Evolutionary conservation across 2,797 vertebrate species (phyloP), one percentile per base, ranked within the genome.

Genomic region (Pyrocephalus nanus): DNA sequence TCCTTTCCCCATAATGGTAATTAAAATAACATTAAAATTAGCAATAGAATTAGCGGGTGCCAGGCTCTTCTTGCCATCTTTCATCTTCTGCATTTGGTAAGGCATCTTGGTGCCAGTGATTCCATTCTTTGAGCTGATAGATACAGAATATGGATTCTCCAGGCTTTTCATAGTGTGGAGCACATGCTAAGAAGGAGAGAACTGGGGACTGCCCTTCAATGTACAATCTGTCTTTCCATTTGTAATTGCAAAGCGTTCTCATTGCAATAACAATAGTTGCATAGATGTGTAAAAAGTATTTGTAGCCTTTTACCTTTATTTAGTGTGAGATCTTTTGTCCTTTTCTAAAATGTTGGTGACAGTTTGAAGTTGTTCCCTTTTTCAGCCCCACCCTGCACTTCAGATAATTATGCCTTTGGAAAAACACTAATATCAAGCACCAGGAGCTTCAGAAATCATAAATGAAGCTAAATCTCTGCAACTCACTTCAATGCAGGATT

Each of bases 1-100:
- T 91, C 69, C 72, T 48, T 91, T 91, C 40, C 91, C 25, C 1
- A 1, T 45, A 12, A 80, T 62, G 26, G 29, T 84, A 80, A 83
- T 95, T 71, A 93, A 91, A 92, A 86, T 78, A 90, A 77, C 34
- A 57, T 82, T 85, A 74, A 88, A 69, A 75, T 65, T 58, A 94
- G 8, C 43, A 87, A 19, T 53, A 71, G 74, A 87, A 34, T 82
- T 91, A 89, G n/a, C 0, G 1, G 27, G 34, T 95, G 82, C 91
- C 78, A 91, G 89, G 48, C 5, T 77, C 34, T 36, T 51, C 38
- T 72, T 79, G 51, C 58, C 23, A 62, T 76, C 60, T 79, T 93
- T 38, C 10, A 69, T 85, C 50, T 87, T 75, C 50, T 81, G 20
- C 62, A 23, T 51, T 77, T 93, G 15, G 26, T 58, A 77, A 89